phyloP scores from a whole-genome alignment of 2,888 invertebrate species.

The Hedya salicella region DNA sequence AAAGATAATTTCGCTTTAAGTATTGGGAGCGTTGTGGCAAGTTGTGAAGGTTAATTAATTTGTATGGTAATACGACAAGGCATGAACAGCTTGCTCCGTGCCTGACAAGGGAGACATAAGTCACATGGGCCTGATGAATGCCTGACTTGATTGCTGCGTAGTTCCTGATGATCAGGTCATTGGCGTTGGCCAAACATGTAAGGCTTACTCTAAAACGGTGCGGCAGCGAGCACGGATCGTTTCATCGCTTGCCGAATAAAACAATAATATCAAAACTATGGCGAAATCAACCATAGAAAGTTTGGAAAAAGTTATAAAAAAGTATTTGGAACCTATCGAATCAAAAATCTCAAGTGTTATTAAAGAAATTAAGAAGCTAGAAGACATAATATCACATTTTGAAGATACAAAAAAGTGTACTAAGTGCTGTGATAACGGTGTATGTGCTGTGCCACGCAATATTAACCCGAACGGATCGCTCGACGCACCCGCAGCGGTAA shows the following conservation, averaged over 20 bases:
- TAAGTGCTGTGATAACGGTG: no score
- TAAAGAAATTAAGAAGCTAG: no score
- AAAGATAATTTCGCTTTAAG: not conserved
- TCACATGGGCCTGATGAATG: not conserved
- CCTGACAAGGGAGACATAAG: not conserved
- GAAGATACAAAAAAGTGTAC: no score
- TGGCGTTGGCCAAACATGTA: no score
- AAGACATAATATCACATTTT: no score
- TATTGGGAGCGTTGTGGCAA: not conserved
- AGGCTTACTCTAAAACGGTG: no score
- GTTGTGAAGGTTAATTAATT: constrained; percentile 1
- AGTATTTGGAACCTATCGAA: not conserved
- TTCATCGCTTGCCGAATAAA: no score
- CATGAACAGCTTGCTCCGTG: constrained; percentile 1
- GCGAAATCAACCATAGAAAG: not conserved
- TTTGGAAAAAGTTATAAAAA: constrained; percentile 2
- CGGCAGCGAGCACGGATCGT: no score
- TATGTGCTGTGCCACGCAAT: no score
- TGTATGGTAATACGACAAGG: constrained; percentile 31
- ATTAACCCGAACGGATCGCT: no score
- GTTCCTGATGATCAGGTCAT: no score
- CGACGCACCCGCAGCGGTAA: not conserved
- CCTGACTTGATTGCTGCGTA: no score
- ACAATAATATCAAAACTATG: not conserved
- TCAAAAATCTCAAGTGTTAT: not conserved